Evolutionary conservation across 2,888 invertebrate species (phyloP).

Genomic region (Pecten maximus): DNA sequence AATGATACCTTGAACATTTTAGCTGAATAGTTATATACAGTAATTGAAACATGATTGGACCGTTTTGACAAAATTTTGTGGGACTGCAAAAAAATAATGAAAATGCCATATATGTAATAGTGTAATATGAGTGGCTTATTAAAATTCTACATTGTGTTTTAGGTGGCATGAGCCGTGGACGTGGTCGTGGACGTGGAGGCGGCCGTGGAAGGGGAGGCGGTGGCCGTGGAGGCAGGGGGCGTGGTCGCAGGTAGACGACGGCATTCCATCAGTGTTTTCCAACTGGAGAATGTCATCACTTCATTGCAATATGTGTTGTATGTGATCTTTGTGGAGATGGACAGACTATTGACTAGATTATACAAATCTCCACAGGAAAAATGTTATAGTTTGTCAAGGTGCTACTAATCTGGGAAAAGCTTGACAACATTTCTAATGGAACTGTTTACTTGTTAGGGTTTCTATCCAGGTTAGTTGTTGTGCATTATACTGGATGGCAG

Average conservation of each 20-base stretch:
- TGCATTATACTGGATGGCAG: neutral
- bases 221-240: conserved; percentile 73
- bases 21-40: too few relatives aligned
- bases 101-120: too few relatives aligned
- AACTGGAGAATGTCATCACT: neutral
- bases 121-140: too few relatives aligned
- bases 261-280: neutral
- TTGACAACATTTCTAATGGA: neutral
- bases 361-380: neutral
- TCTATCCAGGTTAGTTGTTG: neutral
- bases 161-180: conserved; percentile 72
- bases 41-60: too few relatives aligned
- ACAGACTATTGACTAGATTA: neutral
- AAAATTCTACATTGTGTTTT: conserved; percentile 45
- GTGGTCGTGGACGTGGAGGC: conserved; percentile 70
- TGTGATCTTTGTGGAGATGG: neutral
- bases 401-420: neutral
- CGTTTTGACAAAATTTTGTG: too few relatives aligned
- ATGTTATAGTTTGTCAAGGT: neutral
- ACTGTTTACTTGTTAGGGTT: neutral
- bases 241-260: conserved; percentile 46
- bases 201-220: conserved; percentile 68
- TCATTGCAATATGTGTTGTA: neutral
- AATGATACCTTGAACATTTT: too few relatives aligned
- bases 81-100: too few relatives aligned